Evolutionary conservation across 2,797 vertebrate species (phyloP).

Genomic region (Adelosebastes latens): DNA sequence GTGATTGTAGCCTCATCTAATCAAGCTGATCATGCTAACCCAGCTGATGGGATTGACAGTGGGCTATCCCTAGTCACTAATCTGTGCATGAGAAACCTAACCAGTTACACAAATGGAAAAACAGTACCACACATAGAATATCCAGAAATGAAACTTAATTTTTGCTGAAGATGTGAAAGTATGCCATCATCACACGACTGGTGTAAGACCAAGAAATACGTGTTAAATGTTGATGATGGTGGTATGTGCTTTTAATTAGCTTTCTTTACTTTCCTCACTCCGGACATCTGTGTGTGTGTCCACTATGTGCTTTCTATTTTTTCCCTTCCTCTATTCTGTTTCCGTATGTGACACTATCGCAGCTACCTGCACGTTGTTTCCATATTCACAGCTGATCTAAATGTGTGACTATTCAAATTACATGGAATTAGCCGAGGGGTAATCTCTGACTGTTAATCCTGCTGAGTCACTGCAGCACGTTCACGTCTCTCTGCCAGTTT

Average conservation of each 20-base stretch:
- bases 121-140: not conserved
- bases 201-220: not conserved
- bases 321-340: not conserved
- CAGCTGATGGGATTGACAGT: not conserved
- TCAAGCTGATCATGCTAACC: not conserved
- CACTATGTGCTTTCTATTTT: not conserved
- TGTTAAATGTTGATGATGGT: not conserved
- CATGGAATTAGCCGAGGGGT: not conserved
- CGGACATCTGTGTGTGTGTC: not conserved
- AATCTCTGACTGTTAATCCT: constrained; percentile 26
- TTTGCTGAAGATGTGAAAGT: not conserved
- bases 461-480: constrained; percentile 15
- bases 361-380: not conserved
- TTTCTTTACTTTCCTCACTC: not conserved
- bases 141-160: not conserved
- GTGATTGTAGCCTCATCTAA: not conserved
- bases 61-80: not conserved
- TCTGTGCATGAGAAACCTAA: not conserved
- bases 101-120: not conserved
- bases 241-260: not conserved
- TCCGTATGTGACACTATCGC: no score
- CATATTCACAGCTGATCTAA: not conserved
- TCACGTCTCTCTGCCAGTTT: not conserved
- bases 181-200: not conserved
- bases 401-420: not conserved